phyloP scores from a whole-genome alignment of 2,113 vertebrate species.

The Ancistrus triradiatus region DNA sequence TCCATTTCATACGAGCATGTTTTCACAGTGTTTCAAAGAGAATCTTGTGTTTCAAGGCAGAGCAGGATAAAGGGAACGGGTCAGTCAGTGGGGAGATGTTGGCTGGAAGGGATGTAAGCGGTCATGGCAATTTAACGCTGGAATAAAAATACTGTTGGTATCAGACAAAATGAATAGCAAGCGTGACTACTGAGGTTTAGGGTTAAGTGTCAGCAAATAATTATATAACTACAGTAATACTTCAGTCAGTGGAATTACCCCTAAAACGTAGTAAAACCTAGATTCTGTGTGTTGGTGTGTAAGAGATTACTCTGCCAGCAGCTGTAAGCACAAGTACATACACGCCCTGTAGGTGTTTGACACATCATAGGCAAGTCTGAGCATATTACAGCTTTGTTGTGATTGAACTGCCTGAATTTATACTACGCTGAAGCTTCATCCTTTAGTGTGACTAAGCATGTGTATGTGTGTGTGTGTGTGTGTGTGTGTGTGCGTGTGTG shows the following conservation, averaged over 20 bases:
- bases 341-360: slow-evolving; percentile 23
- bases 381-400: slow-evolving; percentile 10
- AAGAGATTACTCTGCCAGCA: slow-evolving; percentile 2
- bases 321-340: slow-evolving; percentile 13
- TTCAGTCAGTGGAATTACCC: too few species aligned
- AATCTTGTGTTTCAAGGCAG: too few species aligned
- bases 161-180: slow-evolving; percentile 1
- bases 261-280: not conserved
- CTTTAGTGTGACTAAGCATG: slow-evolving; percentile 14
- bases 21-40: too few species aligned
- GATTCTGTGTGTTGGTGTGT: slow-evolving; percentile 1
- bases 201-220: too few species aligned
- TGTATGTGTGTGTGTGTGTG: slow-evolving; percentile 21
- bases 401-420: slow-evolving; percentile 18
- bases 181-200: too few species aligned
- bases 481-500: slow-evolving; percentile 22
- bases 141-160: slow-evolving; percentile 7
- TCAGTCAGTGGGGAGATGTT: too few species aligned
- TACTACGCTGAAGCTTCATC: slow-evolving; percentile 3
- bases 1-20: too few species aligned
- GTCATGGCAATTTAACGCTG: not conserved
- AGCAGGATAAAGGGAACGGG: not conserved
- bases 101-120: not conserved
- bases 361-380: slow-evolving; percentile 31
- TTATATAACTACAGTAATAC: too few species aligned